Percentiles rank a stretch among this genome's conserved stretches.
Conservation (phyloP, 2,888 invertebrate species). For the Chrysomela aeneicollis region DNA sequence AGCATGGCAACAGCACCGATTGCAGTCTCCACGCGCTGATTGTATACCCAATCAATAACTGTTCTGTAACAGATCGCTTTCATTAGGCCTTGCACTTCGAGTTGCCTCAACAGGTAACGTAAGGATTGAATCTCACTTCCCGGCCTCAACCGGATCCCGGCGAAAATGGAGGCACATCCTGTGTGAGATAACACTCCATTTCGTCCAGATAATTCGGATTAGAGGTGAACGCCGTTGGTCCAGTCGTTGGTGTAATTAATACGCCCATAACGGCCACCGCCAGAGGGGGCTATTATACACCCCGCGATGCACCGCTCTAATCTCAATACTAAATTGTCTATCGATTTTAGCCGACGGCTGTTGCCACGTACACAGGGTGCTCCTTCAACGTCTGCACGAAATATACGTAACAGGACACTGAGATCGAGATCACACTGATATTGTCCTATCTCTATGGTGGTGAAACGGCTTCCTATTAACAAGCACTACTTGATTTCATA, state of each 20-base stretch:
- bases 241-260: conserved; percentile 55
- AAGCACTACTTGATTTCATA: too few relatives aligned
- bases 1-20: too few relatives aligned
- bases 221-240: conserved; percentile 52
- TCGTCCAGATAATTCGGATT: conserved; percentile 51
- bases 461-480: too few relatives aligned
- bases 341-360: conserved; percentile 37
- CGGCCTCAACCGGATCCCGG: not conserved
- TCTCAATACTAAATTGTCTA: conserved; percentile 45
- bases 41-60: too few relatives aligned
- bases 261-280: conserved; percentile 47
- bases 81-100: too few relatives aligned
- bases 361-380: conserved; percentile 16
- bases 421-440: too few relatives aligned
- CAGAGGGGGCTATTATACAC: conserved; percentile 46
- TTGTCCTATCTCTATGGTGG: too few relatives aligned
- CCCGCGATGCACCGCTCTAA: conserved; percentile 44
- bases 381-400: not conserved
- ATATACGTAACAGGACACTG: too few relatives aligned
- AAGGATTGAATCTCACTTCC: not conserved
- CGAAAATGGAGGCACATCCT: not conserved
- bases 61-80: too few relatives aligned
- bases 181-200: conserved; percentile 39
- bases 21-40: too few relatives aligned
- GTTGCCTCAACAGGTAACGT: not conserved